These are phyloP conservation scores for Odontocolon sp. DNA, from an alignment of 2,888 invertebrate genomes.

Conservation along the genomic window DNA sequence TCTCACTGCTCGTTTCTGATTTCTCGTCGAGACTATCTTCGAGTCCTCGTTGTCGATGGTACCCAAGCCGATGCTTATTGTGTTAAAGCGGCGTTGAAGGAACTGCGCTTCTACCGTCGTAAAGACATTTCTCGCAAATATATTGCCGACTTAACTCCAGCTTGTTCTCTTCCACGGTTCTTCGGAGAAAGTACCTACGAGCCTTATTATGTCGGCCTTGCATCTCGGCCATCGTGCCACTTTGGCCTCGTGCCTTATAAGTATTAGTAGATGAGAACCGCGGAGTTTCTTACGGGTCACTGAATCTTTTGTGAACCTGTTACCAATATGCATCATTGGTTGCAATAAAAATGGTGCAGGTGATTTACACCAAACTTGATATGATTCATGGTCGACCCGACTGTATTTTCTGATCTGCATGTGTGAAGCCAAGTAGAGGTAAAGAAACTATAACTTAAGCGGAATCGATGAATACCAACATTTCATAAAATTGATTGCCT, in stretches of 20 bases:
- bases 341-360: not conserved
- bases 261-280: slow-evolving; percentile 28
- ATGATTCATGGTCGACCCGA: not conserved
- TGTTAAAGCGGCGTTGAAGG: slow-evolving; percentile 1
- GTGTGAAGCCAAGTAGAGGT: too few relatives aligned
- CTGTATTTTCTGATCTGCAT: not conserved
- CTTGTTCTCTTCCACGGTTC: slow-evolving; percentile 50
- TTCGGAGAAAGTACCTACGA: slow-evolving; percentile 74
- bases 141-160: not conserved
- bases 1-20: slow-evolving; percentile 14
- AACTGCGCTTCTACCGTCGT: slow-evolving; percentile 9
- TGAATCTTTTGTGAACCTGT: slow-evolving; percentile 28
- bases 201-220: slow-evolving; percentile 77
- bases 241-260: slow-evolving; percentile 61
- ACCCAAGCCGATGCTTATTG: slow-evolving; percentile 16
- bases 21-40: slow-evolving; percentile 17
- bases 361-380: not conserved
- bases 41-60: not conserved
- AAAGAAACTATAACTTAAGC: too few relatives aligned
- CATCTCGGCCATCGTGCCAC: slow-evolving; percentile 77
- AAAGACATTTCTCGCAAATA: slow-evolving; percentile 39
- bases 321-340: not conserved
- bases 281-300: slow-evolving; percentile 13
- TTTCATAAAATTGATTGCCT: too few relatives aligned
- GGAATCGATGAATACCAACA: too few relatives aligned